Percentiles rank a stretch among this genome's conserved stretches.
phyloP scores from a whole-genome alignment of 1,140 invertebrate genomes.

The Cherax destructor region DNA sequence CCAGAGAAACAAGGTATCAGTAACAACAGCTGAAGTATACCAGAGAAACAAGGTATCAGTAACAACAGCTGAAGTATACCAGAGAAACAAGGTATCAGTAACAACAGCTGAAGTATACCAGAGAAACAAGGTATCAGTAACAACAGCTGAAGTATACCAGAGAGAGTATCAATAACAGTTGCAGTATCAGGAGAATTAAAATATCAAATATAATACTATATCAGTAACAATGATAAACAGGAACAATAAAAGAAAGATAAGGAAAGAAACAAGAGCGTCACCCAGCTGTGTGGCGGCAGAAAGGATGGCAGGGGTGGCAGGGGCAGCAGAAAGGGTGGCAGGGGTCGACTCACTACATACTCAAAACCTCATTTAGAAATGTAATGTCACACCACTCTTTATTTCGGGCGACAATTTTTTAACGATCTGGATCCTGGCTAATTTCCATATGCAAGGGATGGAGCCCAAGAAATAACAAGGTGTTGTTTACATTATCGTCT shows the following conservation, averaged over 20 bases:
- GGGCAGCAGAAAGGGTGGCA: neutral
- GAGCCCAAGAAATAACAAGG: conserved; percentile 50
- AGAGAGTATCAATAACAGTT: no score
- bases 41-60: no score
- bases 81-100: no score
- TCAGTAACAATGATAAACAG: neutral
- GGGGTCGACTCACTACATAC: conserved; percentile 7
- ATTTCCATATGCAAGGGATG: conserved; percentile 57
- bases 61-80: no score
- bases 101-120: no score
- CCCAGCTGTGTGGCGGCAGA: no score
- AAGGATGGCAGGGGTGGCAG: neutral
- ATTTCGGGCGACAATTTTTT: conserved; percentile 47
- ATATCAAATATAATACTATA: no score
- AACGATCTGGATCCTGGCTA: conserved; percentile 25
- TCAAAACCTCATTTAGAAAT: conserved; percentile 55
- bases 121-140: no score
- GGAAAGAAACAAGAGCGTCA: neutral
- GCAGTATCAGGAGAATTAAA: no score
- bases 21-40: no score
- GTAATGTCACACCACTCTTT: conserved; percentile 56
- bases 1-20: no score
- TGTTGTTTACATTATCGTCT: conserved; percentile 31
- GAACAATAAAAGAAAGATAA: neutral
- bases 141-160: no score